Percentiles rank a stretch among this genome's conserved stretches.
phyloP scores from a whole-genome alignment of 2,797 vertebrate species.

The Muraenolepis orangiensis region DNA sequence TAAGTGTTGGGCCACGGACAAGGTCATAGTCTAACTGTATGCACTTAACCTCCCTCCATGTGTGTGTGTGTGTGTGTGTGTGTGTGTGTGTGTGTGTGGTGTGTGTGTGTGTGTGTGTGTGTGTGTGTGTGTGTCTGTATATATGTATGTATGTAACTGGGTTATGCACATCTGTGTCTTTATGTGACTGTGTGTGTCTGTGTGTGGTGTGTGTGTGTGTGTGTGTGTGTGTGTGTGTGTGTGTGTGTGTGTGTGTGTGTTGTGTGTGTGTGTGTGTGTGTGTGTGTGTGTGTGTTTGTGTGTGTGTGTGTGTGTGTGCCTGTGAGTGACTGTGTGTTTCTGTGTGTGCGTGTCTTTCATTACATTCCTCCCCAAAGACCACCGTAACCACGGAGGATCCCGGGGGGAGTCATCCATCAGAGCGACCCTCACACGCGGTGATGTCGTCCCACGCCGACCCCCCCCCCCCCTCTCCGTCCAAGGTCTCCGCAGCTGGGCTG shows the following conservation, averaged over 20 bases:
- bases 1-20: slow-evolving; percentile 53
- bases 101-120: slow-evolving; percentile 3
- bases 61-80: slow-evolving; percentile 17
- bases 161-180: slow-evolving; percentile 3
- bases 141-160: neutral
- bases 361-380: slow-evolving; percentile 28
- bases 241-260: neutral
- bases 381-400: slow-evolving; percentile 39
- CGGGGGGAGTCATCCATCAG: slow-evolving; percentile 61
- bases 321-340: slow-evolving; percentile 15
- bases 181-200: slow-evolving; percentile 16
- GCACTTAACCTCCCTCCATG: slow-evolving; percentile 33
- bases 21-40: slow-evolving; percentile 55
- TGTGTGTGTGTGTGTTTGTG: neutral
- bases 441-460: slow-evolving; percentile 33
- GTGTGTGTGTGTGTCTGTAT: slow-evolving; percentile 18
- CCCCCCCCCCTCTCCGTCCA: slow-evolving; percentile 31
- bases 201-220: slow-evolving; percentile 4
- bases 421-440: slow-evolving; percentile 56
- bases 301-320: slow-evolving; percentile 13
- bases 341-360: neutral
- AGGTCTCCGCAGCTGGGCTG: slow-evolving; percentile 36
- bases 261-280: neutral
- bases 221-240: slow-evolving; percentile 19
- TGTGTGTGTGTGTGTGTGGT: slow-evolving; percentile 8